Conservation (phyloP, 2,797 vertebrate species). For the Neosilurus hyrtlii region DNA sequence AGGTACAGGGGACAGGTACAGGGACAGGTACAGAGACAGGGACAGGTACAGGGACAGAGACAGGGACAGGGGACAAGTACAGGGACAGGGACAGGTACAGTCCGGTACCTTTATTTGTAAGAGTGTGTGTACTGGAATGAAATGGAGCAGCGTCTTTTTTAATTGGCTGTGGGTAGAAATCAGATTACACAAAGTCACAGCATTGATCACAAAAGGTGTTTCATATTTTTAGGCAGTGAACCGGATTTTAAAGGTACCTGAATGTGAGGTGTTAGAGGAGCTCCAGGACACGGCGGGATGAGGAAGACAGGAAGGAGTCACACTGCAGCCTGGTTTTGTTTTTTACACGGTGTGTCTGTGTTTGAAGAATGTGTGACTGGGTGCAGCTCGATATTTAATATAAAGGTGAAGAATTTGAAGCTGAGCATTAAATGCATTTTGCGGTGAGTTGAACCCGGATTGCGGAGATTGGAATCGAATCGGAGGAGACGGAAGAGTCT, state of each 20-base stretch:
- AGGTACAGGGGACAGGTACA: too few species aligned
- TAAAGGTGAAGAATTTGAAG: not conserved
- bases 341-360: too few species aligned
- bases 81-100: too few species aligned
- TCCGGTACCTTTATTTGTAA: not conserved
- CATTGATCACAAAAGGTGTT: not conserved
- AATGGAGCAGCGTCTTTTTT: not conserved
- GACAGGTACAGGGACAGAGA: too few species aligned
- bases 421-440: not conserved
- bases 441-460: not conserved
- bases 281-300: too few species aligned
- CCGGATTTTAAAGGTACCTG: not conserved
- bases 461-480: not conserved
- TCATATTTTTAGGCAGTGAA: not conserved
- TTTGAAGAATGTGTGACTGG: too few species aligned
- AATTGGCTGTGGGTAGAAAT: not conserved
- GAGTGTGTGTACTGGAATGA: not conserved
- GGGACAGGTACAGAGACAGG: too few species aligned
- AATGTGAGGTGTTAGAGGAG: not conserved
- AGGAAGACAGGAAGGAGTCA: too few species aligned
- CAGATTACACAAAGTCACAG: not conserved
- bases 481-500: not conserved
- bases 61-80: too few species aligned
- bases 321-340: too few species aligned
- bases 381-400: too few species aligned